Conservation (phyloP, 1,140 invertebrate species). For the Sminthurides bifidus region DNA sequence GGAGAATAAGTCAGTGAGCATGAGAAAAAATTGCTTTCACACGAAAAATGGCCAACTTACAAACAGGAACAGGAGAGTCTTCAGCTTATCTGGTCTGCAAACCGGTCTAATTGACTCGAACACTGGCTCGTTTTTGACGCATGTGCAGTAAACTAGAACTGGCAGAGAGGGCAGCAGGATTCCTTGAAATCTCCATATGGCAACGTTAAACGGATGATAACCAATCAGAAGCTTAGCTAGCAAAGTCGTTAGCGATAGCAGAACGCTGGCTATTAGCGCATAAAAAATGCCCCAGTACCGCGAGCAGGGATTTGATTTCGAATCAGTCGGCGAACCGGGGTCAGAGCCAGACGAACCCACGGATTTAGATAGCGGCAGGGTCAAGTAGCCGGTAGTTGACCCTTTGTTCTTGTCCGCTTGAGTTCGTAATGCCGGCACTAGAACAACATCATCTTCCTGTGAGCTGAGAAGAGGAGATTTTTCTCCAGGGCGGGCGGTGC, state of each 20-base stretch:
- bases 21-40: background rate
- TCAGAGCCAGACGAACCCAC: no score
- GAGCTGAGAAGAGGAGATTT: no score
- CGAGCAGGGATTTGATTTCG: background rate
- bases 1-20: background rate
- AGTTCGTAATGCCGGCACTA: no score
- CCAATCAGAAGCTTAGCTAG: slow-evolving; percentile 37
- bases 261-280: slow-evolving; percentile 1
- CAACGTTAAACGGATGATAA: slow-evolving; percentile 36
- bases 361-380: no score
- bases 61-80: slow-evolving; percentile 3
- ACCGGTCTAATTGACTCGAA: background rate
- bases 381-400: no score
- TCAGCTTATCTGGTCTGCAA: background rate
- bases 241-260: slow-evolving; percentile 36
- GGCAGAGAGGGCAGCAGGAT: slow-evolving; percentile 37
- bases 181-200: slow-evolving; percentile 38
- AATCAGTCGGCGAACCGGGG: no score
- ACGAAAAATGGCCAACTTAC: background rate
- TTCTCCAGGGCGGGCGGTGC: no score
- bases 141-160: slow-evolving; percentile 29
- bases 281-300: slow-evolving; percentile 7
- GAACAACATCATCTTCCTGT: no score
- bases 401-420: no score
- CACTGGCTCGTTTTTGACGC: background rate